A percentile compares a stretch with the other conserved stretches of the same genome.
Evolutionary conservation across 2,113 vertebrate species (phyloP).

Genomic region (Thymallus thymallus): DNA sequence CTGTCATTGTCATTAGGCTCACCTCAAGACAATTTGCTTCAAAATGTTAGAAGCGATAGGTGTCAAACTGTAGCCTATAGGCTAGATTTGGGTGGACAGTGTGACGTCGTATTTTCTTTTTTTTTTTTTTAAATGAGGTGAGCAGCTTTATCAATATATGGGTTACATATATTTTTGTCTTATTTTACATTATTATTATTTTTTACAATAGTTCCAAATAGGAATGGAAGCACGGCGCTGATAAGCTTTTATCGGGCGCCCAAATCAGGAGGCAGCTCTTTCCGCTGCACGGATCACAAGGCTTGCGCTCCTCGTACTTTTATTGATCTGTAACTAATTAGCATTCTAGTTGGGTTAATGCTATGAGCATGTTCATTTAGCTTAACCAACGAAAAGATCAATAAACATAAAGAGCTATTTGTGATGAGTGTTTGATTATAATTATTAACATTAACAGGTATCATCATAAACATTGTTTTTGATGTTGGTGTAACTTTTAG

Average conservation of each 20-base stretch:
- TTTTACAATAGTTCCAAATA: not conserved
- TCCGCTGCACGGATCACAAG: constrained; percentile 21
- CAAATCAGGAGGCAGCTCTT: constrained; percentile 46
- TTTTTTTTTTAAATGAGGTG: no score
- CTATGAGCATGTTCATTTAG: constrained; percentile 1
- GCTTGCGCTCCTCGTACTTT: constrained; percentile 18
- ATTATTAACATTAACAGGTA: not conserved
- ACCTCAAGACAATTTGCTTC: no score
- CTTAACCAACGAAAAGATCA: not conserved
- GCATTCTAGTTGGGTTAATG: constrained; percentile 35
- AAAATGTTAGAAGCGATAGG: not conserved
- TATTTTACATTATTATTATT: not conserved
- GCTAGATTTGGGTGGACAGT: constrained; percentile 15
- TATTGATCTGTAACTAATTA: constrained; percentile 37
- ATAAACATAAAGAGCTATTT: not conserved
- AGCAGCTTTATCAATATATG: not conserved
- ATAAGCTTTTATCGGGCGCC: constrained; percentile 51
- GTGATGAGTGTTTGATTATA: not conserved
- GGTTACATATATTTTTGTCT: not conserved
- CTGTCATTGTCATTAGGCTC: no score
- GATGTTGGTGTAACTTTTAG: not conserved
- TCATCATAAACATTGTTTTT: not conserved
- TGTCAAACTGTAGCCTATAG: constrained; percentile 2
- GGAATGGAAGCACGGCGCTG: constrained; percentile 30
- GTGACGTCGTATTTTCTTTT: constrained; percentile 4